phyloP scores from a whole-genome alignment of 2,888 invertebrate species.

The Dorcus hopei region DNA sequence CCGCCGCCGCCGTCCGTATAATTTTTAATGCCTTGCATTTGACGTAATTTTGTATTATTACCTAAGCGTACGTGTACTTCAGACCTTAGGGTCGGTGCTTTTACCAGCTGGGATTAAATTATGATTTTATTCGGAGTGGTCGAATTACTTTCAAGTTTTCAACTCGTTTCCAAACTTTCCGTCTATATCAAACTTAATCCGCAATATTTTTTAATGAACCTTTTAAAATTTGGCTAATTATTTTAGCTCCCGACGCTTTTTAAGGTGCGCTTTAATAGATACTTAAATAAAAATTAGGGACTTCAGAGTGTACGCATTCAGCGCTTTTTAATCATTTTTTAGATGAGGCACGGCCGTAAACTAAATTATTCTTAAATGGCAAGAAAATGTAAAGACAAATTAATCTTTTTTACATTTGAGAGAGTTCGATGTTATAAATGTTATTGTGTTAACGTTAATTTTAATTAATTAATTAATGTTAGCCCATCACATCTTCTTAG shows the following conservation, averaged over 20 bases:
- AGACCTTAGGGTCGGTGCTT: slow-evolving; percentile 5
- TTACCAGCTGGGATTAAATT: slow-evolving; percentile 21
- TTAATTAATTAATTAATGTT: no score
- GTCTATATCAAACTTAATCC: slow-evolving; percentile 28
- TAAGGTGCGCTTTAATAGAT: slow-evolving; percentile 17
- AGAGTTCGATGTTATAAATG: no score
- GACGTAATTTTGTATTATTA: slow-evolving; percentile 18
- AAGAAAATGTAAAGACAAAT: no score
- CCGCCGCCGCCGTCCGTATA: not conserved
- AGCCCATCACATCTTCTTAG: no score
- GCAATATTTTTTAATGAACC: slow-evolving; percentile 30
- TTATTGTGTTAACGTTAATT: no score
- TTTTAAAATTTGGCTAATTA: slow-evolving; percentile 29
- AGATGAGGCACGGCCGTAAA: no score
- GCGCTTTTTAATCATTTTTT: no score
- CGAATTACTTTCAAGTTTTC: slow-evolving; percentile 24
- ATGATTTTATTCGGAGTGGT: slow-evolving; percentile 25
- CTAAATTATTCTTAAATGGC: no score
- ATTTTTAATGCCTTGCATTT: slow-evolving; percentile 18
- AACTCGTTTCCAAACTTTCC: slow-evolving; percentile 28
- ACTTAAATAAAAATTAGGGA: no score
- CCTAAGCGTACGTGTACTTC: slow-evolving; percentile 8
- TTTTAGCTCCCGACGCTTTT: slow-evolving; percentile 19
- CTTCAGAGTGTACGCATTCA: no score
- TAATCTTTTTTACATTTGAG: no score